phyloP scores from a whole-genome alignment of 2,113 vertebrate species.

The Prolemur simus region DNA sequence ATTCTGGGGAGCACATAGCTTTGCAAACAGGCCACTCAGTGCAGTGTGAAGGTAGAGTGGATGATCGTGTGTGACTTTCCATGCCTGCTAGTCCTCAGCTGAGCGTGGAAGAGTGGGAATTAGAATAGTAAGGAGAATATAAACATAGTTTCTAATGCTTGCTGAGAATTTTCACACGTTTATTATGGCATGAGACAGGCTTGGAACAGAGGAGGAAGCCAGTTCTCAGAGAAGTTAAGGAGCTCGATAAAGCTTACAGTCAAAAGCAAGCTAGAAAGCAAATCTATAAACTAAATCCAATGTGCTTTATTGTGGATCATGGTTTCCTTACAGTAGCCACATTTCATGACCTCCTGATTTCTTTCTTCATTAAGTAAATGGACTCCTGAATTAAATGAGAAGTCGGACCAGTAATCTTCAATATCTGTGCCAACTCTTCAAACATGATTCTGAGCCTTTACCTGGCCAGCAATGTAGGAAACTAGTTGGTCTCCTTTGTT shows the following conservation, averaged over 20 bases:
- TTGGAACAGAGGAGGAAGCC: neutral
- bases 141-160: neutral
- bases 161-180: neutral
- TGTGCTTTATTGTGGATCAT: neutral
- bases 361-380: neutral
- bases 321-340: neutral
- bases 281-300: neutral
- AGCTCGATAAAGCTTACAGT: neutral
- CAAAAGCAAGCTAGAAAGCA: neutral
- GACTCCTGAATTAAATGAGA: slow-evolving; percentile 15
- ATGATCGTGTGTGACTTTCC: neutral
- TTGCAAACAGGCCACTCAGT: neutral
- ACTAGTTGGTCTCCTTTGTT: neutral
- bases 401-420: neutral
- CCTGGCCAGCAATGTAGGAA: neutral
- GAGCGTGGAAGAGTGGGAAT: neutral
- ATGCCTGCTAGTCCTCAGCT: neutral
- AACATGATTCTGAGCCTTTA: neutral
- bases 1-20: neutral
- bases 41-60: neutral
- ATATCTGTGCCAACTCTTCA: neutral
- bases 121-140: neutral
- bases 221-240: neutral
- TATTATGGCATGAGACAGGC: neutral
- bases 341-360: neutral